These are phyloP conservation scores for Molossus alvarezi DNA, from an alignment of 2,797 vertebrate species.

Conservation along the genomic window DNA sequence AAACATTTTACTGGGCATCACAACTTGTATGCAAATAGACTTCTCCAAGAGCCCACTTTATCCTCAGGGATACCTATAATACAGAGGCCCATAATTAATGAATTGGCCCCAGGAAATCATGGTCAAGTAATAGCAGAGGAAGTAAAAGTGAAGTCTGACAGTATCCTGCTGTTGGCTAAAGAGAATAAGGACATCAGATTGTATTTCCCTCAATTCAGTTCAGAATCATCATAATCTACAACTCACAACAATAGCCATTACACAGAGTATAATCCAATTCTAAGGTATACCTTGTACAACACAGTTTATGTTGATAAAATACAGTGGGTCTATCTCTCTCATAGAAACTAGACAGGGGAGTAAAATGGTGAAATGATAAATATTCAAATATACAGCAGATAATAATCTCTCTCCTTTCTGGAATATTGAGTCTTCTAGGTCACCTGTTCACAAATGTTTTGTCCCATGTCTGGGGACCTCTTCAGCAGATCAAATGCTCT, in stretches of 20 bases:
- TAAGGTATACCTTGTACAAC: not conserved
- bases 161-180: not conserved
- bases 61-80: not conserved
- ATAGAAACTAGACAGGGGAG: slow-evolving; percentile 36
- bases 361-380: slow-evolving; percentile 35
- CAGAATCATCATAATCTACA: slow-evolving; percentile 3
- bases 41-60: not conserved
- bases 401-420: not conserved
- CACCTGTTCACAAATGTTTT: slow-evolving; percentile 1
- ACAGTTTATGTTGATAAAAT: slow-evolving; percentile 20
- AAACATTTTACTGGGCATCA: slow-evolving; percentile 50
- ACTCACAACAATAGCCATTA: not conserved
- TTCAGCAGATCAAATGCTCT: not conserved
- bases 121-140: not conserved
- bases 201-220: not conserved
- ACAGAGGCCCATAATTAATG: not conserved
- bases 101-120: not conserved
- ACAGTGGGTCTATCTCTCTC: not conserved
- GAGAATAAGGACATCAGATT: not conserved
- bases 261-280: not conserved
- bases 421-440: slow-evolving; percentile 13
- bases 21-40: slow-evolving; percentile 15
- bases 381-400: not conserved
- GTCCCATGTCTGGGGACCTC: not conserved
- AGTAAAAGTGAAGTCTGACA: not conserved